These are phyloP conservation scores for Oostethus manadensis DNA, from an alignment of 2,113 vertebrate species.

Conservation along the genomic window DNA sequence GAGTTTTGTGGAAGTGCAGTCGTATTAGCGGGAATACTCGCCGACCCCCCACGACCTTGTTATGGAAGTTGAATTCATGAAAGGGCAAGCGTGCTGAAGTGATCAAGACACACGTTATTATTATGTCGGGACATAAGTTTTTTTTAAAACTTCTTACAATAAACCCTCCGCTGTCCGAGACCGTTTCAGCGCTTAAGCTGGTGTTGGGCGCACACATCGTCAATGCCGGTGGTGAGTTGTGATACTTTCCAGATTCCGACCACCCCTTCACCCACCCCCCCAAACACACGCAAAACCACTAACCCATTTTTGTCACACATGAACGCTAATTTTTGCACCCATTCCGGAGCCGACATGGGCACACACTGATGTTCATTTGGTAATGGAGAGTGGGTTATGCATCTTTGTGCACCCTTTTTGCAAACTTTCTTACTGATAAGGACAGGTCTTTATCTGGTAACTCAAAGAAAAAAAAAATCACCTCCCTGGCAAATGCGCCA, in stretches of 20 bases:
- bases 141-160: slow-evolving; percentile 41
- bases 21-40: background rate
- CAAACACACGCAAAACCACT: slow-evolving; percentile 24
- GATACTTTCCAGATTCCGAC: slow-evolving; percentile 68
- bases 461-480: slow-evolving; percentile 24
- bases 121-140: slow-evolving; percentile 37
- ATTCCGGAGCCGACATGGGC: slow-evolving; percentile 45
- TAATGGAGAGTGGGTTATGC: slow-evolving; percentile 33
- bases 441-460: slow-evolving; percentile 25
- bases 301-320: slow-evolving; percentile 49
- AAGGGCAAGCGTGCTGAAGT: slow-evolving; percentile 20
- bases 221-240: slow-evolving; percentile 51
- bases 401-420: background rate
- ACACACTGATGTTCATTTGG: slow-evolving; percentile 34
- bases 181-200: slow-evolving; percentile 37
- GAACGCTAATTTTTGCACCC: slow-evolving; percentile 52
- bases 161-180: slow-evolving; percentile 41
- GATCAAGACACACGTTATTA: slow-evolving; percentile 28
- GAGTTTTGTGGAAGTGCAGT: background rate
- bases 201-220: slow-evolving; percentile 46
- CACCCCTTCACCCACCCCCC: slow-evolving; percentile 2
- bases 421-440: slow-evolving; percentile 18
- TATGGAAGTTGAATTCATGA: slow-evolving; percentile 8
- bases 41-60: background rate
- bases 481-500: background rate